Evolutionary conservation across 2,888 invertebrate species (phyloP).

Genomic region (Lasioglossum morio): DNA sequence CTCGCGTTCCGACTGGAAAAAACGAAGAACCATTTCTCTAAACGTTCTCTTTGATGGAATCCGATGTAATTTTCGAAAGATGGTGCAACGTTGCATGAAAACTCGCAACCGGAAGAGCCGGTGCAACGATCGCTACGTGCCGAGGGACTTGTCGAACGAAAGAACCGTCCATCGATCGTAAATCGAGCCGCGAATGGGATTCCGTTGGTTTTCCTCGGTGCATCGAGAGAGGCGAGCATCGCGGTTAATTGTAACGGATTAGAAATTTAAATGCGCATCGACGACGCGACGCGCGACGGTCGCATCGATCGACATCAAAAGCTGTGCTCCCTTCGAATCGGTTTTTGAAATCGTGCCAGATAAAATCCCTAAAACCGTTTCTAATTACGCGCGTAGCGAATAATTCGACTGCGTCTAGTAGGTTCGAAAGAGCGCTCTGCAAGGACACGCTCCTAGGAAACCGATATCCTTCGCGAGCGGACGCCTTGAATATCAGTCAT

Average conservation of each 20-base stretch:
- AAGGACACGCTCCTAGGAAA: constrained; percentile 35
- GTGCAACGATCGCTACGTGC: constrained; percentile 16
- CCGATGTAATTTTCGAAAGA: neutral
- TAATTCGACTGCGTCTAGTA: constrained; percentile 20
- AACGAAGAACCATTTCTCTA: too few species aligned
- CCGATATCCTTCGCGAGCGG: constrained; percentile 40
- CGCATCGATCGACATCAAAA: constrained; percentile 17
- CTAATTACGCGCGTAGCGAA: constrained; percentile 5
- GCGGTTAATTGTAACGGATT: constrained; percentile 53
- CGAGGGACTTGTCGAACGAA: constrained; percentile 24
- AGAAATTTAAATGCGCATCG: constrained; percentile 55
- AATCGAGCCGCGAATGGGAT: constrained; percentile 52
- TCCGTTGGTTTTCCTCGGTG: constrained; percentile 41
- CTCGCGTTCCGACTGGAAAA: too few species aligned
- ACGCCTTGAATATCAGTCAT: constrained; percentile 57
- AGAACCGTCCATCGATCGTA: constrained; percentile 40
- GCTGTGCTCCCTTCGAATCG: neutral
- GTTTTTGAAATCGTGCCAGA: neutral
- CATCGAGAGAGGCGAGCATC: constrained; percentile 7
- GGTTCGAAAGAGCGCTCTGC: neutral
- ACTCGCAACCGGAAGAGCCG: neutral
- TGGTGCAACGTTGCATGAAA: neutral
- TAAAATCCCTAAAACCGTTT: constrained; percentile 6
- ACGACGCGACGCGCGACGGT: neutral
- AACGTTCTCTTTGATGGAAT: neutral